Percentiles rank a stretch among this genome's conserved stretches.
Evolutionary conservation across 1,140 invertebrate species (phyloP).

Genomic region (Drosophila kepulauana): DNA sequence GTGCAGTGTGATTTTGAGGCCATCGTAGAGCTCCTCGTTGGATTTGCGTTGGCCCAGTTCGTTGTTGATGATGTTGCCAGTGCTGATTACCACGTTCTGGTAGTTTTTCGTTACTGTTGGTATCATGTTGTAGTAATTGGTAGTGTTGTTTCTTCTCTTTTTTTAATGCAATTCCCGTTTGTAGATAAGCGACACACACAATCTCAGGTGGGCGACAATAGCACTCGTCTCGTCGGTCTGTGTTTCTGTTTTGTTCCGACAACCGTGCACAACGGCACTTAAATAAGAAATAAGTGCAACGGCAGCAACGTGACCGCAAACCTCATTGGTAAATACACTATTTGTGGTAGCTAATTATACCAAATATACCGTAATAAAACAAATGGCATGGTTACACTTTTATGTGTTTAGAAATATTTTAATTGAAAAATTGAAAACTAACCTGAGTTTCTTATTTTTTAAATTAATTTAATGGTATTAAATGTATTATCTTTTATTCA

Average conservation of each 20-base stretch:
- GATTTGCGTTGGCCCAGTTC: slow-evolving; percentile 91
- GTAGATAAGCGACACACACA: slow-evolving; percentile 33
- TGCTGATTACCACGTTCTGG: slow-evolving; percentile 88
- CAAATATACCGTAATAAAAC: not conserved
- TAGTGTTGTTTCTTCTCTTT: slow-evolving; percentile 12
- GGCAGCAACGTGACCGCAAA: not conserved
- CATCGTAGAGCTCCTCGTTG: slow-evolving; percentile 89
- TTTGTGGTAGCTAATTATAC: not conserved
- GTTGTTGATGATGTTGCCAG: slow-evolving; percentile 93
- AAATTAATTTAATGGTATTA: no score
- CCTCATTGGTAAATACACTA: not conserved
- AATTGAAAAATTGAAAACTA: not conserved
- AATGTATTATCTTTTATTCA: no score
- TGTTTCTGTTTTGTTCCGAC: slow-evolving; percentile 45
- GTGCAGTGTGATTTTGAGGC: slow-evolving; percentile 72
- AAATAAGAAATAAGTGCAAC: slow-evolving; percentile 45
- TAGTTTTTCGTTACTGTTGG: slow-evolving; percentile 76
- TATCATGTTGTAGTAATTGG: slow-evolving; percentile 57
- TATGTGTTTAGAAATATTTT: not conserved
- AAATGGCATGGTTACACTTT: not conserved
- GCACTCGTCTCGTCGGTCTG: slow-evolving; percentile 41
- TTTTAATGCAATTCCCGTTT: slow-evolving; percentile 1
- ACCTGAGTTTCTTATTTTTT: no score
- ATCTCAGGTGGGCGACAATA: slow-evolving; percentile 41
- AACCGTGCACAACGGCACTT: slow-evolving; percentile 53